Evolutionary conservation across 2,113 vertebrate species (phyloP), one percentile per base, ranked within the genome.

Genomic region (Dipodomys merriami): DNA sequence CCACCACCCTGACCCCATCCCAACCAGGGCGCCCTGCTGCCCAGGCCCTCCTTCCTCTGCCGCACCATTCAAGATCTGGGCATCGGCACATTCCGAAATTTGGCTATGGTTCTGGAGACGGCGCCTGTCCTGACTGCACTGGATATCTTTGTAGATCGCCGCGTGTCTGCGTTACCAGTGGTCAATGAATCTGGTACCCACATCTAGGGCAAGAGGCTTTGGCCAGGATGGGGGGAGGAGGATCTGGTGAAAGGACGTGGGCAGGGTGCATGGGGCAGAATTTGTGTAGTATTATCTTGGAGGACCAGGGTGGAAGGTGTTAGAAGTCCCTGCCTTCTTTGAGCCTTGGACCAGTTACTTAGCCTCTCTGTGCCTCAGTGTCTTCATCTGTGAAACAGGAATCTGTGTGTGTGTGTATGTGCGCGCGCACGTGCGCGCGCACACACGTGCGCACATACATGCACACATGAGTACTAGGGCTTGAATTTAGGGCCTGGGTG

Each of bases 151-250:
- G 99, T 99, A 90, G 99, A 99, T 39, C 98, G 99, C 83, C 98
- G 98, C 0, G 99, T 99, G 79, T 99, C 99, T 0, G 99, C 99
- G 0, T 98, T 99, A 44, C 99, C 99, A 0, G 99, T 99, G 83
- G 90, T 99, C 93, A 98, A 99, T 0, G 97, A 98, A 90, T 95
- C 98, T 2, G 99, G 99, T 99, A 98, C 29, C 29, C 4, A 6
- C 2, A 1, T 22, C n/a, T 29, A 7, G 78, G 35, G 27, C 0
- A 1, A 64, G 57, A 18, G 46, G 27, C 33, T 86, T 13, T 33
- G 77, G 73, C 33, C 16, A 65, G 46, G 57, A 44, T 12, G 76
- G 29, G 44, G 30, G 0, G 49, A 10, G 1, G 68, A 49, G 30
- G 39, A 22, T 3, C 7, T 65, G 29, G 20, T 10, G 60, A 71